A percentile compares a stretch with the other conserved stretches of the same genome.
Evolutionary conservation across 2,113 vertebrate genomes (phyloP).

Genomic region (Dendropsophus ebraccatus): DNA sequence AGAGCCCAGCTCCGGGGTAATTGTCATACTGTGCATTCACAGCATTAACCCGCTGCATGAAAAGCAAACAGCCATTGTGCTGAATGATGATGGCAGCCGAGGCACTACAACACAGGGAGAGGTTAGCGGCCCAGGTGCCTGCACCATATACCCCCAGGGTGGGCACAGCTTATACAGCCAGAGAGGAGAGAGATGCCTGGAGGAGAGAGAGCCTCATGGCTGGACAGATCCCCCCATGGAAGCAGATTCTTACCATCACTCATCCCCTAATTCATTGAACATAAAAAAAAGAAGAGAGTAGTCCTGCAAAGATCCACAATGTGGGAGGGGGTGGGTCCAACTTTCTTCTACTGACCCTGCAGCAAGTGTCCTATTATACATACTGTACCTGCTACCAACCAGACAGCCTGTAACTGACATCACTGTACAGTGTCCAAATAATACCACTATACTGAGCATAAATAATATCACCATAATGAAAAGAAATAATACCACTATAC

Average conservation of each 20-base stretch:
- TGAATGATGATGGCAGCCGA: not conserved
- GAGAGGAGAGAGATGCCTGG: too few relatives aligned
- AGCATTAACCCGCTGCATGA: not conserved
- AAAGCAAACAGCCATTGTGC: not conserved
- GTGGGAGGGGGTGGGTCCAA: not conserved
- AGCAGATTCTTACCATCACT: not conserved
- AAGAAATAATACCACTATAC: not conserved
- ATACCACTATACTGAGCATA: too few relatives aligned
- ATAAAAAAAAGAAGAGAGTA: too few relatives aligned
- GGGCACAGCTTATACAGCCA: not conserved
- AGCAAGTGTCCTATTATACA: too few relatives aligned
- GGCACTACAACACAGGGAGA: not conserved
- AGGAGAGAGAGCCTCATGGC: not conserved
- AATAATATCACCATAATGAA: not conserved
- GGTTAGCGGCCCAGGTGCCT: not conserved
- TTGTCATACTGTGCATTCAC: conserved; percentile 5
- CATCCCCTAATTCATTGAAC: not conserved
- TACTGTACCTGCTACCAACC: too few relatives aligned
- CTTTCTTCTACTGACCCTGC: too few relatives aligned
- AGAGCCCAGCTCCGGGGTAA: not conserved
- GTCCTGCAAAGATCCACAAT: too few relatives aligned
- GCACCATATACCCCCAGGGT: not conserved
- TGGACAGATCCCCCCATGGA: too few relatives aligned
- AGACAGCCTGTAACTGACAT: too few relatives aligned
- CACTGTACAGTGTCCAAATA: not conserved